Evolutionary conservation across 2,888 invertebrate species (phyloP).

Genomic region (Rhaphigaster nebulosa): DNA sequence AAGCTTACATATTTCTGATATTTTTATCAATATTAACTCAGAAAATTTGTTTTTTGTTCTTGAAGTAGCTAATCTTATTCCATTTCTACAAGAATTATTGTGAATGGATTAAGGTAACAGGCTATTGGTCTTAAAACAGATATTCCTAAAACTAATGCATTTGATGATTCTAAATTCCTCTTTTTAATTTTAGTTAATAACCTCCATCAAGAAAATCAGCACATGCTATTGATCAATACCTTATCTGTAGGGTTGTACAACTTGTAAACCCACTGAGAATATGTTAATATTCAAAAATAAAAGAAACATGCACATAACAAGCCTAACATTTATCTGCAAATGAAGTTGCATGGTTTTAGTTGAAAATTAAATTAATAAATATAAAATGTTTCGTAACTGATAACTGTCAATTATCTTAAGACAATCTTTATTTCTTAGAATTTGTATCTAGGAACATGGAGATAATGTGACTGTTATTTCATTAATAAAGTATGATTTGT

Average conservation of each 20-base stretch:
- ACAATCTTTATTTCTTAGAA: not conserved
- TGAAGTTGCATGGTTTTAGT: not conserved
- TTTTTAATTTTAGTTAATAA: too few relatives aligned
- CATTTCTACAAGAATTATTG: too few relatives aligned
- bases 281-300: not conserved
- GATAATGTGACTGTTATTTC: not conserved
- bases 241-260: not conserved
- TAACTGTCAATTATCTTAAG: not conserved
- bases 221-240: not conserved
- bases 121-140: not conserved
- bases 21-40: too few relatives aligned
- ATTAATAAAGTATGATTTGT: not conserved
- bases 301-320: not conserved
- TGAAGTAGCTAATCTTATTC: too few relatives aligned
- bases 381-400: not conserved
- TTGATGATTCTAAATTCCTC: not conserved
- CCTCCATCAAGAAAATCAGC: not conserved
- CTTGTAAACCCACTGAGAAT: not conserved
- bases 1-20: too few relatives aligned
- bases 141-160: not conserved
- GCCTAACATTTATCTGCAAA: not conserved
- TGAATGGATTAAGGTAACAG: too few relatives aligned
- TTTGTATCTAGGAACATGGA: not conserved
- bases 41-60: too few relatives aligned
- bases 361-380: not conserved